Evolutionary conservation across 2,113 vertebrate species (phyloP).

Genomic region (Alexandromys fortis): DNA sequence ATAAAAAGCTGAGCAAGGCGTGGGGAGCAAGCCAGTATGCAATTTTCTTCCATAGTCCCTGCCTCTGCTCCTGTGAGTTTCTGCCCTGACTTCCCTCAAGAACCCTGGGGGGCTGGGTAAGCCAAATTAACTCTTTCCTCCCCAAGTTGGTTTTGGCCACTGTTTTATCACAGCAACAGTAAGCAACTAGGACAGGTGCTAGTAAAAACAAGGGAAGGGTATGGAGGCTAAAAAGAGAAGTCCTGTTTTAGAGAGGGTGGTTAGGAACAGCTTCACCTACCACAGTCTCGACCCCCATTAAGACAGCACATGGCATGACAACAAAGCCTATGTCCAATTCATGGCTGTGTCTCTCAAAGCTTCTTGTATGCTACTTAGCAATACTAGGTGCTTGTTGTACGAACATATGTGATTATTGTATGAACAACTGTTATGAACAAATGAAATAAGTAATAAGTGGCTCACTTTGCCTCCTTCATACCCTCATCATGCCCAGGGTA

Average conservation of each 20-base stretch:
- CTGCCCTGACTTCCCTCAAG: neutral
- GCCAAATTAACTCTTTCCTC: neutral
- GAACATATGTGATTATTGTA: neutral
- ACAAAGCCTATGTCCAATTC: neutral
- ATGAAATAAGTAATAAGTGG: neutral
- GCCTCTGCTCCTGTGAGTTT: neutral
- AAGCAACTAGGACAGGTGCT: neutral
- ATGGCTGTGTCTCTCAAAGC: neutral
- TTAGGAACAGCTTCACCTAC: neutral
- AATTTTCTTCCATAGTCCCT: neutral
- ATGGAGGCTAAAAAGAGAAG: neutral
- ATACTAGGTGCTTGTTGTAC: neutral
- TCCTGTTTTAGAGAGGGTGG: neutral
- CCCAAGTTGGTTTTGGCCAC: neutral
- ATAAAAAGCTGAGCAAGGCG: neutral
- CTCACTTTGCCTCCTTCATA: neutral
- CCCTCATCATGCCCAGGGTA: neutral
- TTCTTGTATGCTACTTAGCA: slow-evolving; percentile 1
- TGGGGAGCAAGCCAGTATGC: neutral
- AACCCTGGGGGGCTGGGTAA: too few relatives aligned
- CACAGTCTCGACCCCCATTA: neutral
- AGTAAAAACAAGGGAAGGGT: neutral
- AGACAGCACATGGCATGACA: neutral
- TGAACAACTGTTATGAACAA: neutral
- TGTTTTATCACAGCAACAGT: neutral